Base-by-base conservation (phyloP, 2,797 vertebrate species). In the Lutjanus campechanus region DNA sequence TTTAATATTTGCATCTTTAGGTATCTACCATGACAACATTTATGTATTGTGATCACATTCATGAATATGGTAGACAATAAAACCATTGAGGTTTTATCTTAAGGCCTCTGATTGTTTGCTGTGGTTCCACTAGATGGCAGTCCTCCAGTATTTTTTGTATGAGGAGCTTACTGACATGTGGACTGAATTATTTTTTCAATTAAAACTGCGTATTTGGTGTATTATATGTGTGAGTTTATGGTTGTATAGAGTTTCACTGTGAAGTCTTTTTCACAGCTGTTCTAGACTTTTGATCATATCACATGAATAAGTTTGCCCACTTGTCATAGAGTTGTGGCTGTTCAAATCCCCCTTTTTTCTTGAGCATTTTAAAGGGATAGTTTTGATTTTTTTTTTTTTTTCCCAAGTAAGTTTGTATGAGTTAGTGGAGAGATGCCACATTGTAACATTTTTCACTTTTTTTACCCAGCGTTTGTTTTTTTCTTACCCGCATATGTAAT, bases 61-160 rank as follows among this genome's bases (percentile, higher is more conserved):
- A 1, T 63, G 29, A 36, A 56, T 29, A 11, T 41, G 47, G n/a
- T 20, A 4, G 55, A n/a, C 4, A 22, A 11, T 36, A 51, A 68
- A 69, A 79, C 49, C 8, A 60, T 65, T 15, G 4, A 58, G 19
- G 4, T 59, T 60, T 17, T 43, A 40, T 50, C 41, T 59, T 0
- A 43, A 61, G n/a, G 16, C n/a, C 17, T 55, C 7, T 47, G 43
- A 8, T 25, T 64, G 19, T 65, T 63, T 58, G 47, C 50, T 68
- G 47, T 58, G 56, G 36, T 19, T 20, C 85, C 91, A 89, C 85
- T 82, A 90, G 92, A 73, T 83, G 88, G 83, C 85, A 84, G 83
- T 73, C n/a, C 12, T 50, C 55, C 25, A 62, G 60, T 53, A 5
- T 3, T 54, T 3, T 64, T 70, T 63, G 44, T 17, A 44, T 53